phyloP scores from a whole-genome alignment of 2,113 vertebrate species.

The Proteles cristata region DNA sequence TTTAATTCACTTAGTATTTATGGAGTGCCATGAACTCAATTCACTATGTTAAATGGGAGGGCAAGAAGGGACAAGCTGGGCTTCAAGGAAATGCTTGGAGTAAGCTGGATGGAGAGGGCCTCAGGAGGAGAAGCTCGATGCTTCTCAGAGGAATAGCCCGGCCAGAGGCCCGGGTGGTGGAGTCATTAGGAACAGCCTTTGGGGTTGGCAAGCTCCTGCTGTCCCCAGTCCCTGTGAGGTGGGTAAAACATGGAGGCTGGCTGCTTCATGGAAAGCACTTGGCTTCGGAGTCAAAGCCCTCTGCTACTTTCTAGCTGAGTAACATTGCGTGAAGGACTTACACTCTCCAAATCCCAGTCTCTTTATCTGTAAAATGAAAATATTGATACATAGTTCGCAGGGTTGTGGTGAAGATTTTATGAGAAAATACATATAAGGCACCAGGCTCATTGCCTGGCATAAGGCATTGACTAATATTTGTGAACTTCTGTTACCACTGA shows the following conservation, averaged over 20 bases:
- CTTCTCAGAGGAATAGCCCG: not conserved
- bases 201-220: not conserved
- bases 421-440: not conserved
- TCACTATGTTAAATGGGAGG: conserved; percentile 30
- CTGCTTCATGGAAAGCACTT: not conserved
- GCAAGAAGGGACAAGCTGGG: not conserved
- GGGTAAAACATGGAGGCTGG: not conserved
- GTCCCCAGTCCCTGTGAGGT: not conserved
- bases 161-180: not conserved
- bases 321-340: not conserved
- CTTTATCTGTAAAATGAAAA: not conserved
- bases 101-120: not conserved
- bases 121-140: not conserved
- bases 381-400: not conserved
- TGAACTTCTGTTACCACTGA: not conserved
- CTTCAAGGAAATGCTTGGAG: not conserved
- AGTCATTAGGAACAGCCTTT: not conserved
- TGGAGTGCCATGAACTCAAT: not conserved
- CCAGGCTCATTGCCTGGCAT: not conserved
- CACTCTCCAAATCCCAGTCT: not conserved
- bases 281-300: not conserved
- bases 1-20: conserved; percentile 39
- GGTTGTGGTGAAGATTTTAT: not conserved
- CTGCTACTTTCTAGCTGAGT: not conserved
- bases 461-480: not conserved